Percentiles rank a stretch among this genome's conserved stretches.
phyloP scores from a whole-genome alignment of 2,888 invertebrate species.

The Herminia tarsipennalis region DNA sequence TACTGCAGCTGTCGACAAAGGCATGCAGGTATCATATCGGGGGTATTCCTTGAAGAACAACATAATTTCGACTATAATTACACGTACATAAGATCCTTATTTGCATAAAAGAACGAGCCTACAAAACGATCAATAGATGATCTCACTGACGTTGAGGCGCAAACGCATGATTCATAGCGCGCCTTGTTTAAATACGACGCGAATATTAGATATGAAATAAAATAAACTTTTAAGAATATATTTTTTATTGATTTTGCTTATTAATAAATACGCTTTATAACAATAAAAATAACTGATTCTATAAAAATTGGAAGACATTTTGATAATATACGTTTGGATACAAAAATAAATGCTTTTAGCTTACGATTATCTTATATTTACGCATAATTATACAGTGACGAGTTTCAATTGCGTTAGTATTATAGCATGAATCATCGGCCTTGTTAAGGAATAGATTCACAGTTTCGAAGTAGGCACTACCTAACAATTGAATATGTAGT shows the following conservation, averaged over 20 bases:
- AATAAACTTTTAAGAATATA: slow-evolving; percentile 1
- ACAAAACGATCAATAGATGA: slow-evolving; percentile 25
- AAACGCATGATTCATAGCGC: slow-evolving; percentile 24
- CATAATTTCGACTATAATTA: neutral
- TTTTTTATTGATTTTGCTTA: slow-evolving; percentile 1
- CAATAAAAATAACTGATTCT: slow-evolving; percentile 3
- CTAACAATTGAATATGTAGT: too few relatives aligned
- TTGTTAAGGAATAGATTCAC: too few relatives aligned
- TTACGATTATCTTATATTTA: slow-evolving; percentile 21
- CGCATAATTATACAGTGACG: slow-evolving; percentile 11
- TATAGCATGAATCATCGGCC: too few relatives aligned
- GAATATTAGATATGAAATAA: neutral
- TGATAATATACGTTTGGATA: slow-evolving; percentile 1
- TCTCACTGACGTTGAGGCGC: slow-evolving; percentile 24
- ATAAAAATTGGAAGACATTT: slow-evolving; percentile 15
- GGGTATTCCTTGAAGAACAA: too few relatives aligned
- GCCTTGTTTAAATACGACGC: slow-evolving; percentile 21
- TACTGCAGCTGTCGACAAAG: slow-evolving; percentile 42
- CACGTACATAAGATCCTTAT: slow-evolving; percentile 26
- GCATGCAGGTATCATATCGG: too few relatives aligned
- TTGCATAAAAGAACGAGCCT: neutral
- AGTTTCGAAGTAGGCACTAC: too few relatives aligned
- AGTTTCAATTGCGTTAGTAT: too few relatives aligned
- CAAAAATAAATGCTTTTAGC: slow-evolving; percentile 18
- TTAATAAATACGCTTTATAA: neutral